Conservation (phyloP, 2,113 vertebrate species). For the Donacobius atricapilla region DNA sequence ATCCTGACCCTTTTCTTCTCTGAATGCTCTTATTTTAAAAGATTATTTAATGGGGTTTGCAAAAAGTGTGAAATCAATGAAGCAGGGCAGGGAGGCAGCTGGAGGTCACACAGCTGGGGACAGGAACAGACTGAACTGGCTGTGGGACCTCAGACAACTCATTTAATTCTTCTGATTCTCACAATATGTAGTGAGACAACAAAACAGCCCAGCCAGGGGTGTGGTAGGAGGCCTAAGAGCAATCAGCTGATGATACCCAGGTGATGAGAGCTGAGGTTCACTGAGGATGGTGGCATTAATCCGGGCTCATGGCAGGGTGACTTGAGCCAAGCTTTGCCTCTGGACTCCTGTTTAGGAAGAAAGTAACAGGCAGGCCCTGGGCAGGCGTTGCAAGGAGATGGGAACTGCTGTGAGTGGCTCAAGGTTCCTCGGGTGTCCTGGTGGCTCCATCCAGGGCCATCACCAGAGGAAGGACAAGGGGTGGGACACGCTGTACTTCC, state of each 20-base stretch:
- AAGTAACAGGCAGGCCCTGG: not conserved
- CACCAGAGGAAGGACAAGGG: not conserved
- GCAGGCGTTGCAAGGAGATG: not conserved
- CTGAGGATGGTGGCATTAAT: not conserved
- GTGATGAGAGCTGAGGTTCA: not conserved
- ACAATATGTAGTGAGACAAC: not conserved
- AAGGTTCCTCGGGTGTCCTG: not conserved
- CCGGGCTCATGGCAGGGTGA: not conserved
- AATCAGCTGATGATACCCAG: not conserved
- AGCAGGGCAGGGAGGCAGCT: rapidly evolving
- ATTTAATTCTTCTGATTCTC: not conserved
- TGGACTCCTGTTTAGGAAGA: not conserved
- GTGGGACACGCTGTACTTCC: not conserved
- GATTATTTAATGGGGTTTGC: not conserved
- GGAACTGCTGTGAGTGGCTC: not conserved
- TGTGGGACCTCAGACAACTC: not conserved
- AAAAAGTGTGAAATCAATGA: not conserved
- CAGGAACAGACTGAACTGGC: not conserved
- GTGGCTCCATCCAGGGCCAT: not conserved
- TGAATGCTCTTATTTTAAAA: not conserved
- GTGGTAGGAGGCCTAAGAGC: not conserved
- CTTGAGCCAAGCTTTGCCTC: not conserved
- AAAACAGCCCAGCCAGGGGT: not conserved
- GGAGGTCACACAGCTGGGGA: not conserved
- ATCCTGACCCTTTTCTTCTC: not conserved